Conservation (phyloP, 2,888 invertebrate species). For the Oscheius sp. region DNA sequence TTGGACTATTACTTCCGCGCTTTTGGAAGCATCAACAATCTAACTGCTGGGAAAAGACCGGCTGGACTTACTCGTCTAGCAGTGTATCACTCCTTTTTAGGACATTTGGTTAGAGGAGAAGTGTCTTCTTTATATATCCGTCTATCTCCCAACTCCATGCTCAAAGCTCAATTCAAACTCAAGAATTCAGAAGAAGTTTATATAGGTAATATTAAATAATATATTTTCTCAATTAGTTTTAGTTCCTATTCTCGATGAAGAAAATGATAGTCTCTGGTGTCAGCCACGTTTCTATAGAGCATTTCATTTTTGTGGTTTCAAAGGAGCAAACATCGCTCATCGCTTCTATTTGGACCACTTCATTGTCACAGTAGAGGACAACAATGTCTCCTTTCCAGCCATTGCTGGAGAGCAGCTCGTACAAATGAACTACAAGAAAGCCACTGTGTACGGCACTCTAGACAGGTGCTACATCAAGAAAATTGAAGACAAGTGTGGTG, state of each 20-base stretch:
- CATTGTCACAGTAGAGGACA: neutral
- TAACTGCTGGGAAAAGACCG: neutral
- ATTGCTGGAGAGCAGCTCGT: neutral
- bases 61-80: neutral
- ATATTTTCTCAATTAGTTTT: neutral
- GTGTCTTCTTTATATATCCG: neutral
- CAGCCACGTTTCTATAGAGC: slow-evolving; percentile 1
- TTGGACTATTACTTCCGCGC: neutral
- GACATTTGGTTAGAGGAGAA: slow-evolving; percentile 8
- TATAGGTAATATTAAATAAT: neutral
- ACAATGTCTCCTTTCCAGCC: neutral
- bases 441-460: neutral
- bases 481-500: neutral
- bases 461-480: neutral
- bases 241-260: slow-evolving; percentile 3
- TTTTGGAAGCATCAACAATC: neutral
- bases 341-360: slow-evolving; percentile 2
- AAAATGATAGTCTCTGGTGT: neutral
- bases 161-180: neutral
- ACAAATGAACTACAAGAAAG: slow-evolving; percentile 2
- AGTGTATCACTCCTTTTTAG: neutral
- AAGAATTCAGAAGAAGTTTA: neutral
- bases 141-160: neutral
- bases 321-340: neutral
- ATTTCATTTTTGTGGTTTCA: neutral